Conservation (phyloP, 2,888 invertebrate genomes). For the Ypsolopha scabrella region DNA sequence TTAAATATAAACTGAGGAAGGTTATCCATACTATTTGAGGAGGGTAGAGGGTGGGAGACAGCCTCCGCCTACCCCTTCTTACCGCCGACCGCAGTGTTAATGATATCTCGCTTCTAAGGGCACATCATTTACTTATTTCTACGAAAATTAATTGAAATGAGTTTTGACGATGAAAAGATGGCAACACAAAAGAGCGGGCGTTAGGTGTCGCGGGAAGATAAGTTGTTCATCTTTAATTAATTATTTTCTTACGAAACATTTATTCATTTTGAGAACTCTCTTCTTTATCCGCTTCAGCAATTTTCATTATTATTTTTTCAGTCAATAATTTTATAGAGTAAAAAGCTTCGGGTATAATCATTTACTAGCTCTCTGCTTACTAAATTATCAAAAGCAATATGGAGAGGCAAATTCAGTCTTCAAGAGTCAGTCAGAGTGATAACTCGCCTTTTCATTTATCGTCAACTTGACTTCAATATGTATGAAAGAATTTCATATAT, state of each 20-base stretch:
- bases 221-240: conserved; percentile 66
- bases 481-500: no score
- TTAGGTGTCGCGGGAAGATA: conserved; percentile 66
- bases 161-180: conserved; percentile 68
- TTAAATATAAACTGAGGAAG: background rate
- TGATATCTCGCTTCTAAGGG: conserved; percentile 67
- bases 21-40: conserved; percentile 7
- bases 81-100: conserved; percentile 47
- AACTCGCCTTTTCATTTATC: no score
- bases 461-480: no score
- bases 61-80: conserved; percentile 17
- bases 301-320: no score
- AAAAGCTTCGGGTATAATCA: no score
- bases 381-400: no score
- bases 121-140: conserved; percentile 69
- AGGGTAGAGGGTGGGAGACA: background rate
- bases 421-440: no score
- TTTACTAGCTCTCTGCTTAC: no score
- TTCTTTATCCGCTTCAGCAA: background rate
- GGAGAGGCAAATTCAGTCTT: no score
- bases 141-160: conserved; percentile 70
- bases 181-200: conserved; percentile 58
- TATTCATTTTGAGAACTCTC: conserved; percentile 26
- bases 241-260: conserved; percentile 55
- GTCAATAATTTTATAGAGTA: no score